phyloP scores from a whole-genome alignment of 2,113 vertebrate genomes.

The Mellivora capensis region DNA sequence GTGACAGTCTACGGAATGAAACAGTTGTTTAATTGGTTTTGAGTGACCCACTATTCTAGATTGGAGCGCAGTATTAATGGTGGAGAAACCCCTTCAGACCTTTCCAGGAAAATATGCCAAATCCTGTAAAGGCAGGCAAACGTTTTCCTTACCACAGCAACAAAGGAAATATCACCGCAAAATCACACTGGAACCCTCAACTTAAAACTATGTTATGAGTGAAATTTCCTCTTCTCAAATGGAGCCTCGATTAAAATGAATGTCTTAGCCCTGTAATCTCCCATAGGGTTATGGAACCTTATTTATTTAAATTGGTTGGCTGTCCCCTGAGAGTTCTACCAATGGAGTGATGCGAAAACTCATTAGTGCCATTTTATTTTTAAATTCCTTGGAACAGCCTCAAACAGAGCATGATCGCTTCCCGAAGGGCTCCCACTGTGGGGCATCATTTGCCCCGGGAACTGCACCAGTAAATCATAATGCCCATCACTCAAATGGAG shows the following conservation, averaged over 20 bases:
- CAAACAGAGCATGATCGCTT: background rate
- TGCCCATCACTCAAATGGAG: background rate
- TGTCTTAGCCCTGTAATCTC: background rate
- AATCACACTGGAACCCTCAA: background rate
- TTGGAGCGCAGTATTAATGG: background rate
- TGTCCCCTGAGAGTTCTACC: constrained; percentile 45
- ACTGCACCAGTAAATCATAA: background rate
- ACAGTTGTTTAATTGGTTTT: background rate
- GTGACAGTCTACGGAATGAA: background rate
- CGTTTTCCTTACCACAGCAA: background rate
- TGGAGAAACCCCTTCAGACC: background rate
- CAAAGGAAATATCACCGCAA: background rate
- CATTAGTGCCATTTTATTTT: constrained; percentile 69
- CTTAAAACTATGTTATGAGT: background rate
- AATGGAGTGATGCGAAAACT: constrained; percentile 51
- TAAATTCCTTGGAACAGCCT: constrained; percentile 33
- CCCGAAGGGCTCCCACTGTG: background rate
- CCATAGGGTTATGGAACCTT: constrained; percentile 49
- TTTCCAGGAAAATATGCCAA: constrained; percentile 22
- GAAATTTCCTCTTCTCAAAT: constrained; percentile 48
- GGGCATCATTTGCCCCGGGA: background rate
- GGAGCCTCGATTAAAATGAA: constrained; percentile 31
- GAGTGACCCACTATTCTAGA: background rate
- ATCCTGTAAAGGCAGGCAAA: background rate
- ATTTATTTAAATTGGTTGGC: constrained; percentile 68